Evolutionary conservation across 2,797 vertebrate genomes (phyloP).

Genomic region (Fundulus diaphanus): DNA sequence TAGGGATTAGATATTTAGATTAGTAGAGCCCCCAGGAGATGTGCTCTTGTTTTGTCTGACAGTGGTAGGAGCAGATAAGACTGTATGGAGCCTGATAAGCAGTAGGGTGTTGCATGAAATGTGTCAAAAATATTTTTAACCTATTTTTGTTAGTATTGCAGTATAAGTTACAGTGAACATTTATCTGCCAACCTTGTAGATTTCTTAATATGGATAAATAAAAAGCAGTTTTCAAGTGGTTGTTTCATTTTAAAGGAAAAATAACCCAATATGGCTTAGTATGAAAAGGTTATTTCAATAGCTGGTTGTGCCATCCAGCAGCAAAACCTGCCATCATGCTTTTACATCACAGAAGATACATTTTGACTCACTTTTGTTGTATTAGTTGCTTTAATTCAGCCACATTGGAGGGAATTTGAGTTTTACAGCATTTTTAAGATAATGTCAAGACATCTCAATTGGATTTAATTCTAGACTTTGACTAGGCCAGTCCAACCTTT

Average conservation of each 20-base stretch:
- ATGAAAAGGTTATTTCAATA: not conserved
- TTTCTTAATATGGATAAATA: too few relatives aligned
- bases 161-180: not conserved
- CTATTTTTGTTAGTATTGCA: not conserved
- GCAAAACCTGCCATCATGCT: not conserved
- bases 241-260: too few relatives aligned
- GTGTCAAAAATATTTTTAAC: not conserved
- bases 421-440: not conserved
- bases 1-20: conserved; percentile 3
- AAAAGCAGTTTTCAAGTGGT: too few relatives aligned
- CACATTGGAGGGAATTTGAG: not conserved
- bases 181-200: not conserved
- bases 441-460: not conserved
- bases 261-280: not conserved
- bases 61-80: not conserved
- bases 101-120: not conserved
- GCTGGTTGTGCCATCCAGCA: not conserved
- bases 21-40: not conserved
- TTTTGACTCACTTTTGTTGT: not conserved
- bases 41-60: conserved; percentile 10
- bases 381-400: not conserved
- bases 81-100: not conserved
- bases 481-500: not conserved
- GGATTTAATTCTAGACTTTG: not conserved
- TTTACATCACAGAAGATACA: not conserved